Evolutionary conservation across 2,797 vertebrate genomes (phyloP).

Genomic region (Myotis pilosus): DNA sequence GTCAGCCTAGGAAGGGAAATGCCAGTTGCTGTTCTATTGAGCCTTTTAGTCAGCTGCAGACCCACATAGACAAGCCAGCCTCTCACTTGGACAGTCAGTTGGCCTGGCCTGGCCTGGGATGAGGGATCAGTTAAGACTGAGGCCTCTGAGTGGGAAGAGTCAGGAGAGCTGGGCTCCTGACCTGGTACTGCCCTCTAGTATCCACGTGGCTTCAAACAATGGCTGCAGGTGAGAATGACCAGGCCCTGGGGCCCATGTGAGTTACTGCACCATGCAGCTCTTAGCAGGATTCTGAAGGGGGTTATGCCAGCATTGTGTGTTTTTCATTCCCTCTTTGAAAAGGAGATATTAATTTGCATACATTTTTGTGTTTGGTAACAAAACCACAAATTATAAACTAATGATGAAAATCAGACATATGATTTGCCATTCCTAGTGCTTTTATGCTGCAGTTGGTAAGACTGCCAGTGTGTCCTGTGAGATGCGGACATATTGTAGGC

Average conservation of each 20-base stretch:
- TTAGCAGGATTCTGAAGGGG: neutral
- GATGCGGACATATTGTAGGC: neutral
- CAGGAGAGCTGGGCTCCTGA: neutral
- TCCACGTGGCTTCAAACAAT: neutral
- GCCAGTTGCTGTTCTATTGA: neutral
- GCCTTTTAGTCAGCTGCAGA: neutral
- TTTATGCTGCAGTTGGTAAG: neutral
- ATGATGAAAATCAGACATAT: neutral
- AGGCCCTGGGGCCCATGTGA: rapidly evolving
- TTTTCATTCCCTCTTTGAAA: neutral
- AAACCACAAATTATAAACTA: neutral
- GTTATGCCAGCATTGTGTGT: neutral
- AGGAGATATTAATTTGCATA: neutral
- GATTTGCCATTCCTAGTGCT: neutral
- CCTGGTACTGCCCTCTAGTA: neutral
- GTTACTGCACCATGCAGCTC: neutral
- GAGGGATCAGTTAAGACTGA: neutral
- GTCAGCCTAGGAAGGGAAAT: neutral
- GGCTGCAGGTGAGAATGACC: rapidly evolving
- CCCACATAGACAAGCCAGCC: neutral
- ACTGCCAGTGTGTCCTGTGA: neutral
- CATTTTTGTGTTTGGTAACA: neutral
- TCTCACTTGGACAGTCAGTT: neutral
- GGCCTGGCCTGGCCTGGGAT: neutral
- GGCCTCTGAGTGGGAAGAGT: neutral